Evolutionary conservation across 2,113 vertebrate species (phyloP).

Genomic region (Corydoras maculifer): DNA sequence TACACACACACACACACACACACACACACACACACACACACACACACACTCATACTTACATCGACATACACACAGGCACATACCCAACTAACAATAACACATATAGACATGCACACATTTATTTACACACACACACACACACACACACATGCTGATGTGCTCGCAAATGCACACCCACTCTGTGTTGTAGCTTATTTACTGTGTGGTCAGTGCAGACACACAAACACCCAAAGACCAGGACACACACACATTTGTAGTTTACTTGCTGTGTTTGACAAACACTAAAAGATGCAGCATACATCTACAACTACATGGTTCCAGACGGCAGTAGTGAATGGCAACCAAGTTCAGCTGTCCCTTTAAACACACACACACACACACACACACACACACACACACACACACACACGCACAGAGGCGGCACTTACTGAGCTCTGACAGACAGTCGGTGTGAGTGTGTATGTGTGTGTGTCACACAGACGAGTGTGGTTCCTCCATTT

Average conservation of each 20-base stretch:
- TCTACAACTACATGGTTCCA: no score
- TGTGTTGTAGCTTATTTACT: no score
- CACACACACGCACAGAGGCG: neutral
- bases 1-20: conserved; percentile 1
- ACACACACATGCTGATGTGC: no score
- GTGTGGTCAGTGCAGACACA: no score
- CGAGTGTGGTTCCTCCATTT: neutral
- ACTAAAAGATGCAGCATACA: neutral
- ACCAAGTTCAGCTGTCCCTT: no score
- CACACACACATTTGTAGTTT: neutral
- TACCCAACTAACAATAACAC: neutral
- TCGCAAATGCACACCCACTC: no score
- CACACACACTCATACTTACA: neutral
- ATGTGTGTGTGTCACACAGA: neutral
- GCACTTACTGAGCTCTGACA: conserved; percentile 3
- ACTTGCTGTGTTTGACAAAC: neutral
- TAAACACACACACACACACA: neutral
- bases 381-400: neutral
- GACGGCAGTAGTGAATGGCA: no score
- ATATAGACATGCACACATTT: conserved; percentile 31
- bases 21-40: conserved; percentile 9
- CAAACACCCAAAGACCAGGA: neutral
- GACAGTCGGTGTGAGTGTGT: neutral
- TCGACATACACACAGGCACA: neutral
- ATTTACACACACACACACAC: no score